Evolutionary conservation across 2,888 invertebrate genomes (phyloP), one percentile per base, ranked within the genome.

Genomic region (Phasia obesa): DNA sequence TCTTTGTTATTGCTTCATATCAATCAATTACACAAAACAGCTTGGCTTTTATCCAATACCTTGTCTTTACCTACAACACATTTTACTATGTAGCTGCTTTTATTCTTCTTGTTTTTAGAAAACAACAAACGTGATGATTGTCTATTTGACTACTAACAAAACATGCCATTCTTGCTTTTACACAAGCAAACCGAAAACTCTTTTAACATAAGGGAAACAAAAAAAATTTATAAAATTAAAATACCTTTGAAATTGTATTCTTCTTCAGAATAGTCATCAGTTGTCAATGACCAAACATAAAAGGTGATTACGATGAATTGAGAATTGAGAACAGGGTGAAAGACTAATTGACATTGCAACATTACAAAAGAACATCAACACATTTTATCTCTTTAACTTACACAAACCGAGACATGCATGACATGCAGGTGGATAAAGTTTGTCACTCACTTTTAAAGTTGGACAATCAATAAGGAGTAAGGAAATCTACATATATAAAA

Each of bases 331-430:
- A 62, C 51, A 62, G 47, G 19, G 15, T 42, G 31, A 70, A 64
- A 64, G 38, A 44, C 78, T 74, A 75, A 75, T 75, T 83, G 83
- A 79, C 75, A 78, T 27, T 38, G 70, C 49, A 75, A 79, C 65
- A 70, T 23, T 17, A 79, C 75, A 83, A 83, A 83, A 53, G 75
- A 38, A 62, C 64, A 53, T 75, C 49, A 76, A 60, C 23, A 57
- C 51, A 75, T 59, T 62, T 31, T 55, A 55, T 49, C 23, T 67
- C 60, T 74, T 53, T 38, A 55, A 73, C 15, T 60, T 21, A 27
- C 15, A 55, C 4, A 59, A 59, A 42, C 15, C 44, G 51, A 44
- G 44, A 55, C 21, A 25, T 23, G n/a, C 49, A n/a, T 47, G 57
- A 65, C 42, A 53, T n/a, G 19, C 15, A 27, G 7, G 57, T 71